A percentile compares a stretch with the other conserved stretches of the same genome.
Conservation (phyloP, 2,888 invertebrate genomes). For the Drosophila multiciliata region DNA sequence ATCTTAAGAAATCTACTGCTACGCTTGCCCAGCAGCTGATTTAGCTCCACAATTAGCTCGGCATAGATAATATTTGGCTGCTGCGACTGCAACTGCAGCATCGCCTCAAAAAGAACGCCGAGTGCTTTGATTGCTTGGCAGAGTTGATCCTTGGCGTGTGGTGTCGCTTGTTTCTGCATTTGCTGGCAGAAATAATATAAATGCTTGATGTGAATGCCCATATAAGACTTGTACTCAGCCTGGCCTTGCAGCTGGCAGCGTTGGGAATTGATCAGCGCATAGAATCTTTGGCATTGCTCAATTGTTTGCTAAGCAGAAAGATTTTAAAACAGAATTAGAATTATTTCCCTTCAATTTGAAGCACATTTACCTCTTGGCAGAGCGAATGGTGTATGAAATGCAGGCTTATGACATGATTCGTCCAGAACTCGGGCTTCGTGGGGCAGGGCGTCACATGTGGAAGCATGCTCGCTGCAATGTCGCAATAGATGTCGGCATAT, state of each 20-base stretch:
- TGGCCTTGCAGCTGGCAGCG: conserved; percentile 58
- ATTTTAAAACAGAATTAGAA: not conserved
- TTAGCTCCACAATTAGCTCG: conserved; percentile 55
- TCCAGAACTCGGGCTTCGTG: conserved; percentile 62
- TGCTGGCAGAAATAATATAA: conserved; percentile 40
- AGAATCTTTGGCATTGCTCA: conserved; percentile 52
- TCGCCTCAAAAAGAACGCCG: conserved; percentile 57
- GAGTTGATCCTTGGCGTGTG: conserved; percentile 21
- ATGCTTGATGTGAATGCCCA: conserved; percentile 69
- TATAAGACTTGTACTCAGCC: conserved; percentile 53
- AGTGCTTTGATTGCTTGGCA: conserved; percentile 46
- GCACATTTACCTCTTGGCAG: conserved; percentile 54
- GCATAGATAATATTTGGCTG: conserved; percentile 25
- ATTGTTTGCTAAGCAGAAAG: conserved; percentile 51
- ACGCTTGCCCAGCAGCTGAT: conserved; percentile 56
- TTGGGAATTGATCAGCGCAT: conserved; percentile 51
- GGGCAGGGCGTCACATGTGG: conserved; percentile 55
- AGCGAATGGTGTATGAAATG: conserved; percentile 70
- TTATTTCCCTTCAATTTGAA: not conserved
- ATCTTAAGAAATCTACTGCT: conserved; percentile 42
- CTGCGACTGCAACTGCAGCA: conserved; percentile 49
- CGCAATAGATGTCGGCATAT: conserved; percentile 67
- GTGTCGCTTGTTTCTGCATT: conserved; percentile 47
- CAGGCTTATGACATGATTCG: conserved; percentile 59
- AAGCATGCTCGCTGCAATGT: conserved; percentile 59